These are phyloP conservation scores for Scartelaos histophorus DNA, from an alignment of 2,113 vertebrate genomes.

Conservation along the genomic window DNA sequence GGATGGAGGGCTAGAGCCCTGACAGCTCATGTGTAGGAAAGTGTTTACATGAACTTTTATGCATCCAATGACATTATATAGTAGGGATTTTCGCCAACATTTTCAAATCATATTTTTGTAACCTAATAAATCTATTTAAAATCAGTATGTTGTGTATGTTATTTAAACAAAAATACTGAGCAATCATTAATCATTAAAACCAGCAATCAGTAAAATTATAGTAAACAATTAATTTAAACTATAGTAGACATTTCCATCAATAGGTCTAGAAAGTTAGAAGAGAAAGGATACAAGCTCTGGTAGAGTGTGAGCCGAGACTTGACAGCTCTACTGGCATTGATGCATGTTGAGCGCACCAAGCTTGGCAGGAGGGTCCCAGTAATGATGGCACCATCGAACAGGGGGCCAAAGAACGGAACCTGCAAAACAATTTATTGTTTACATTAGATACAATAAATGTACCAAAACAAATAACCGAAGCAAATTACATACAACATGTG, in stretches of 20 bases:
- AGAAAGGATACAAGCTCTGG: slow-evolving; percentile 99
- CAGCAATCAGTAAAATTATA: neutral
- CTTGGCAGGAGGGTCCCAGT: slow-evolving; percentile 89
- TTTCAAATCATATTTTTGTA: slow-evolving; percentile 44
- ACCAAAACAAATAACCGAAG: neutral
- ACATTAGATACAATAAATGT: neutral
- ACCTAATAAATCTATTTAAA: neutral
- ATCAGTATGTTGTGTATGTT: no score
- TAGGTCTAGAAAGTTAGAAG: neutral
- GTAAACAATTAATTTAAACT: neutral
- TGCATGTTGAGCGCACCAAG: slow-evolving; percentile 93
- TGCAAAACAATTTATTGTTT: slow-evolving; percentile 48
- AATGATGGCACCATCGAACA: slow-evolving; percentile 94
- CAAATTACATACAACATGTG: neutral
- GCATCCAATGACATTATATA: slow-evolving; percentile 48
- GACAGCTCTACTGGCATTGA: slow-evolving; percentile 97
- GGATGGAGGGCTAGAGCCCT: slow-evolving; percentile 51
- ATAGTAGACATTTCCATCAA: neutral
- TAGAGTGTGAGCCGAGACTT: slow-evolving; percentile 96
- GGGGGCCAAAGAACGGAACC: slow-evolving; percentile 96
- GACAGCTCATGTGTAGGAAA: slow-evolving; percentile 12
- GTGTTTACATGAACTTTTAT: slow-evolving; percentile 30
- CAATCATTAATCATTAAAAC: no score
- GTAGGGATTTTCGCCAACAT: slow-evolving; percentile 41
- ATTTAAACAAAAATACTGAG: slow-evolving; percentile 39